Conservation (phyloP, 2,113 vertebrate species). For the Takifugu flavidus region DNA sequence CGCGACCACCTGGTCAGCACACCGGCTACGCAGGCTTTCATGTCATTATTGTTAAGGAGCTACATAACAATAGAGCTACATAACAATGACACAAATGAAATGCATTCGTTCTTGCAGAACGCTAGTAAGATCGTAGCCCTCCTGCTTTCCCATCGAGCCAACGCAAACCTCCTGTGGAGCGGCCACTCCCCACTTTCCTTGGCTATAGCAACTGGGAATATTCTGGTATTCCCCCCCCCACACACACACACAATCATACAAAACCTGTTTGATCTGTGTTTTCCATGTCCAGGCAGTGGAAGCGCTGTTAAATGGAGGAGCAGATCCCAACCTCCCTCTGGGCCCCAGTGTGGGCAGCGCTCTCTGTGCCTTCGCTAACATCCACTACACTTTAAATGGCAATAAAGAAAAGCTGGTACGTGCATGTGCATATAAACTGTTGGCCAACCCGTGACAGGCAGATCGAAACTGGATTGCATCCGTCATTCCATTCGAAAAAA, state of each 20-base stretch:
- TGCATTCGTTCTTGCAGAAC: conserved; percentile 54
- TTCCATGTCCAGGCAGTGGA: conserved; percentile 71
- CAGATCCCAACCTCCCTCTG: conserved; percentile 80
- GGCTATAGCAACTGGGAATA: conserved; percentile 83
- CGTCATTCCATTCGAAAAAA: too few relatives aligned
- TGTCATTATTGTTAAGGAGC: neutral
- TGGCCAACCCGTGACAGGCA: neutral
- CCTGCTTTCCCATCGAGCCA: conserved; percentile 78
- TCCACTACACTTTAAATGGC: conserved; percentile 66
- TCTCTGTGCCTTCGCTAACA: conserved; percentile 76
- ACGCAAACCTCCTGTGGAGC: conserved; percentile 80
- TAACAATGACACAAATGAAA: neutral
- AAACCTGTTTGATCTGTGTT: neutral
- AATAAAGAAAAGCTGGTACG: conserved; percentile 76
- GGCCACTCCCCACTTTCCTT: conserved; percentile 87
- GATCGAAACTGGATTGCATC: neutral
- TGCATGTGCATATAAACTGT: neutral
- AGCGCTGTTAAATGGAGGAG: conserved; percentile 76
- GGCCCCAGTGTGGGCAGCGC: conserved; percentile 73
- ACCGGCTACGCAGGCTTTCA: neutral
- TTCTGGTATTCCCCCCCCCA: conserved; percentile 66
- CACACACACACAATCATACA: neutral
- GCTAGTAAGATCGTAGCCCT: conserved; percentile 74
- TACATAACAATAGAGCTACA: neutral
- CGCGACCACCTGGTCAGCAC: conserved; percentile 51